A percentile compares a stretch with the other conserved stretches of the same genome.
Evolutionary conservation across 2,797 vertebrate species (phyloP).

Genomic region (Enteromius treurensis): DNA sequence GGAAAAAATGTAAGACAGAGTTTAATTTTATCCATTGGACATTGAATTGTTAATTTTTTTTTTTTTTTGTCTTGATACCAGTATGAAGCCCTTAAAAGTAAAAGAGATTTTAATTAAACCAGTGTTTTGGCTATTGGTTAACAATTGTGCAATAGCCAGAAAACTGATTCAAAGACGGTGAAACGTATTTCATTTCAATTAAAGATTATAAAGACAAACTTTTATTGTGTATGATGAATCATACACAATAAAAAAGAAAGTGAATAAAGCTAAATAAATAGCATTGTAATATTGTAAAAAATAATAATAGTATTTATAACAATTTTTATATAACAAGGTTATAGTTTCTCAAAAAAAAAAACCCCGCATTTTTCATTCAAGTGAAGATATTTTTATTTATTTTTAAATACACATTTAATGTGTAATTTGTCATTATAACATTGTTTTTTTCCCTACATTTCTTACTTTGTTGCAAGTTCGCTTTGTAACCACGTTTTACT

Average conservation of each 20-base stretch:
- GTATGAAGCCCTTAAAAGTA: background rate
- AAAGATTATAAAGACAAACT: background rate
- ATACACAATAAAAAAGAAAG: background rate
- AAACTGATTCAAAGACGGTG: background rate
- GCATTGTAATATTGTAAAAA: background rate
- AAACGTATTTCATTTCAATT: background rate
- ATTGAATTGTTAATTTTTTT: background rate
- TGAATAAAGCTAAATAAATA: background rate
- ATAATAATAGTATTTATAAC: background rate
- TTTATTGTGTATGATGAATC: background rate
- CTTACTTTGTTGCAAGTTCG: background rate
- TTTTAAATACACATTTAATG: no score
- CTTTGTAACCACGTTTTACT: background rate
- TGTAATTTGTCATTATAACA: background rate
- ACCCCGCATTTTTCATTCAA: background rate
- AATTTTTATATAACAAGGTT: background rate
- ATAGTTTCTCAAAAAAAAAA: background rate
- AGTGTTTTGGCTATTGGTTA: background rate
- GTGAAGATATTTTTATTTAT: background rate
- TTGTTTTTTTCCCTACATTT: background rate
- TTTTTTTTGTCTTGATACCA: background rate
- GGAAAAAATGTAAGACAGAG: background rate
- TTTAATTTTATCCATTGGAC: no score
- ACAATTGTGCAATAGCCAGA: background rate
- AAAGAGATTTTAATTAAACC: background rate